These are phyloP conservation scores for Hylaeus volcanicus DNA, from an alignment of 1,140 invertebrate genomes.

Conservation along the genomic window DNA sequence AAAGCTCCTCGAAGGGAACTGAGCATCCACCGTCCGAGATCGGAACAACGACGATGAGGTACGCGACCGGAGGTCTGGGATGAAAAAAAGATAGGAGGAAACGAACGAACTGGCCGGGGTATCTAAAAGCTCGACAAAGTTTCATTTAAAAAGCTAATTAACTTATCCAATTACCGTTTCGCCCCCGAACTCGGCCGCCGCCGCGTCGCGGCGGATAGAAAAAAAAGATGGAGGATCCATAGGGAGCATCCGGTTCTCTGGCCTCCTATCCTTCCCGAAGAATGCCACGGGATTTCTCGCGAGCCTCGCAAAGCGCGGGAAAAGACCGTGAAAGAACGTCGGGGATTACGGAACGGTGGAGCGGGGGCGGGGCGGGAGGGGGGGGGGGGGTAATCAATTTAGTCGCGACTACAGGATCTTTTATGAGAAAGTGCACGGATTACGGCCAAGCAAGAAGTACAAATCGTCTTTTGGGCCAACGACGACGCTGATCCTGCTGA, in stretches of 20 bases:
- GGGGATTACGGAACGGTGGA: slow-evolving; percentile 15
- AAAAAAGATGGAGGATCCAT: neutral
- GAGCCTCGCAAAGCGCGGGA: neutral
- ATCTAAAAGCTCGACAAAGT: slow-evolving; percentile 66
- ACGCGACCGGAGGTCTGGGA: slow-evolving; percentile 20
- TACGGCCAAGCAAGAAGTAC: slow-evolving; percentile 53
- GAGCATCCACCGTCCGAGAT: slow-evolving; percentile 18
- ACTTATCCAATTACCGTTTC: slow-evolving; percentile 69
- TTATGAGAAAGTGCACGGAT: slow-evolving; percentile 59
- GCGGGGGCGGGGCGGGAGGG: neutral
- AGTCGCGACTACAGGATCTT: slow-evolving; percentile 48
- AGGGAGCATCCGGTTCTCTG: neutral
- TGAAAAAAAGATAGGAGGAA: neutral
- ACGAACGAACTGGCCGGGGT: slow-evolving; percentile 30
- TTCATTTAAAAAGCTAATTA: slow-evolving; percentile 74
- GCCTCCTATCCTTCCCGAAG: neutral
- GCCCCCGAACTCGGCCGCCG: neutral
- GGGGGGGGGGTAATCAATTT: slow-evolving; percentile 41
- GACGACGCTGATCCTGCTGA: slow-evolving; percentile 39
- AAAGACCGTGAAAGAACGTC: slow-evolving; percentile 31
- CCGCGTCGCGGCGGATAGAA: too few species aligned
- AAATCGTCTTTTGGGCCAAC: slow-evolving; percentile 53
- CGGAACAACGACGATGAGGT: slow-evolving; percentile 20
- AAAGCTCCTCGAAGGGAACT: slow-evolving; percentile 45
- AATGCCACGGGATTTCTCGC: slow-evolving; percentile 32